Evolutionary conservation across 2,888 invertebrate species (phyloP), one percentile per base, ranked within the genome.

Genomic region (Cheilosia scutellata): DNA sequence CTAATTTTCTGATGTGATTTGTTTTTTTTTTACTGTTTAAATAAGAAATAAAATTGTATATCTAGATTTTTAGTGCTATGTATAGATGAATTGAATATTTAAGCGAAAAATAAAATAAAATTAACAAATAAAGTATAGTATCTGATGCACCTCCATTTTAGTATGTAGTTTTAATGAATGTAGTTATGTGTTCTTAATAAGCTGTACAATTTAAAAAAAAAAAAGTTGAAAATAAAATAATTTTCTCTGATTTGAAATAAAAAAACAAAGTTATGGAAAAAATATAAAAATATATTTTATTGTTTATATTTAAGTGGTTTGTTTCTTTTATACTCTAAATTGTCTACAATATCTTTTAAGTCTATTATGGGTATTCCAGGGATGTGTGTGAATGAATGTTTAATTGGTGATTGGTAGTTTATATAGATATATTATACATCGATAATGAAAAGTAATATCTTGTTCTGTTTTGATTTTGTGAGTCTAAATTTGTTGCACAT

Each of bases 101-200:
- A 82, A 57, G 72, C 27, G 37, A 33, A 4, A 20, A 11, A 66
- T 47, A 9, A 49, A 44, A 42, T 13, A 49, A 5, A 44, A 66
- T 53, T 37, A 49, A 57, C 40, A 49, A 58, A 44, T 40, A 58
- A 62, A 47, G 7, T 9, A 49, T 84, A 84, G 80, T 84, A 80
- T 80, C 75, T 75, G 63, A 80, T 84, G 80, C 75, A 84, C 84
- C 84, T 84, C 84, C 84, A 20, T 84, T 37, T 65, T 79, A 83
- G 78, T 83, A 57, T 77, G 27, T 71, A 65, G 77, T 82, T 82
- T 75, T 7, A 7, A 47, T 47, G 20, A 57, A 40, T 75, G 40
- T 75, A 55, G 37, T 25, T 29, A 51, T 51, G 13, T 51, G 20
- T 58, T 60, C 51, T 51, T 29, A 20, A 42, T 53, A 40, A 78